Base-by-base conservation (phyloP, 2,797 vertebrate genomes). In the Gambusia yucatana region DNA sequence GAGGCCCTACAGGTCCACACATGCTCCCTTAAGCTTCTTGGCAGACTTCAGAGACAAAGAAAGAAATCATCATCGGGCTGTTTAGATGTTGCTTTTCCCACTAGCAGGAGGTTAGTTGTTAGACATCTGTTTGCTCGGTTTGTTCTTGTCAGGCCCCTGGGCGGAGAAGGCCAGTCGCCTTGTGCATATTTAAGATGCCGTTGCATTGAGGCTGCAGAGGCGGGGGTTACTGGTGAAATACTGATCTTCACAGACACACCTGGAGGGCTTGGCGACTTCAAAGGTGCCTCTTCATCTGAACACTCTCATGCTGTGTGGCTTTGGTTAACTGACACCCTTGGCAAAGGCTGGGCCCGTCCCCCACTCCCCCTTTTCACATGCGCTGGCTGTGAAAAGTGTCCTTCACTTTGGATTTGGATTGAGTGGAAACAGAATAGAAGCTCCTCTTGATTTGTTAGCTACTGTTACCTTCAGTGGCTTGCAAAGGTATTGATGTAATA, bases 51-150 rank as follows among this genome's bases (percentile, higher is more conserved):
- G 86, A 94, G 87, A 87, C 76, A 89, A 84, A 90, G 78, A 90
- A 77, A 94, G 89, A 90, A 87, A 91, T 92, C 89, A 88, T 77
- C 67, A 70, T 28, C 13, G 82, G 82, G 74, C 81, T 92, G 90
- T 91, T 89, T 92, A 86, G 92, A 83, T 91, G 93, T 94, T 93
- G 91, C 89, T 90, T 93, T 89, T 85, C 88, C 85, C 87, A 91
- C 87, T 92, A 88, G 91, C 88, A 92, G 92, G 91, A 94, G 92
- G 94, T 92, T 91, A 84, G 92, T 92, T 94, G 94, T 95, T 94
- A 92, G 93, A 96, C 96, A 96, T 96, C 95, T 96, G 95, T 95
- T 96, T 94, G 94, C 92, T 95, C 93, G 96, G 95, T 95, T 96
- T 94, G 94, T 92, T 95, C 93, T 94, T 87, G 93, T 96, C 95